A percentile compares a stretch with the other conserved stretches of the same genome.
Conservation (phyloP, 1,140 invertebrate genomes). For the Meteorus sp. region DNA sequence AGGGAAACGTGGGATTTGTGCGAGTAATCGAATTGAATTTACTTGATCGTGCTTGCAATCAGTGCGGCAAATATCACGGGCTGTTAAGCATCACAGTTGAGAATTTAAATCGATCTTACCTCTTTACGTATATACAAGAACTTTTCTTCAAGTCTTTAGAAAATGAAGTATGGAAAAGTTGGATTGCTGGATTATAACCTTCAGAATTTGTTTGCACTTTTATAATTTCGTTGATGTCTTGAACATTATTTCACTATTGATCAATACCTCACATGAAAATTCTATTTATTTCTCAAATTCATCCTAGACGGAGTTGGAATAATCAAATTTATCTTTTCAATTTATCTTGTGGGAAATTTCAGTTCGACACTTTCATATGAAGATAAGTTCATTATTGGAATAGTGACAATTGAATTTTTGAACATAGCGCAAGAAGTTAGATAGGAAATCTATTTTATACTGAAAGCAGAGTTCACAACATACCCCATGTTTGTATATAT, state of each 20-base stretch:
- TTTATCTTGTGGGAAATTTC: no score
- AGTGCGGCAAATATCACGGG: constrained; percentile 29
- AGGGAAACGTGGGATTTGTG: neutral
- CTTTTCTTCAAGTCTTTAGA: no score
- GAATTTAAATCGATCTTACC: constrained; percentile 15
- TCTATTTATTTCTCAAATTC: no score
- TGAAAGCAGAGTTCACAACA: constrained; percentile 13
- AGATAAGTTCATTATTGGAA: neutral
- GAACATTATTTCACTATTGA: no score
- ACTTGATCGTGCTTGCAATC: constrained; percentile 30
- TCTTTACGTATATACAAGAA: neutral
- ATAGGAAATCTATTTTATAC: constrained; percentile 11
- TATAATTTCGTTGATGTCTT: no score
- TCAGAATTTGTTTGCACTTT: no score
- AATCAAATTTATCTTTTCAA: neutral
- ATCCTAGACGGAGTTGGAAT: neutral
- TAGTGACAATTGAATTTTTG: constrained; percentile 14
- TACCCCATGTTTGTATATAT: no score
- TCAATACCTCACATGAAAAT: no score
- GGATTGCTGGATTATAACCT: no score
- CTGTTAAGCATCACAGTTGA: constrained; percentile 18
- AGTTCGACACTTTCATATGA: neutral
- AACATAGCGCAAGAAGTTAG: constrained; percentile 6
- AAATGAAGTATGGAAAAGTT: no score
- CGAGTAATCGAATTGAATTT: constrained; percentile 31